A percentile compares a stretch with the other conserved stretches of the same genome.
These are phyloP conservation scores for Netelia melanura DNA, from an alignment of 2,888 invertebrate species.

Conservation along the genomic window DNA sequence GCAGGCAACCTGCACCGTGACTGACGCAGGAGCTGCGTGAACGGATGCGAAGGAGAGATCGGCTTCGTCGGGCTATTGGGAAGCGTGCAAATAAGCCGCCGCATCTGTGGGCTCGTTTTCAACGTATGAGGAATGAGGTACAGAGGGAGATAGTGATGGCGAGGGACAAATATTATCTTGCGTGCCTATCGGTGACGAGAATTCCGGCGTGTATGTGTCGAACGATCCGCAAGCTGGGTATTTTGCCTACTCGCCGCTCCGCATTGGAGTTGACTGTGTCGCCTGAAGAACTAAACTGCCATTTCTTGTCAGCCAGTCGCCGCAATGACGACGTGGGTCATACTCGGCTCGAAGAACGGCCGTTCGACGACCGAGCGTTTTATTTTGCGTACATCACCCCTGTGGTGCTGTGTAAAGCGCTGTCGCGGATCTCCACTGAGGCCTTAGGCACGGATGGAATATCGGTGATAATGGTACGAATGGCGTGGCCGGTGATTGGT, in stretches of 20 bases:
- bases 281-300: background rate
- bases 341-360: background rate
- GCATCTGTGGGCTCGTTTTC: background rate
- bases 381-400: background rate
- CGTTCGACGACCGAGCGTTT: background rate
- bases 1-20: background rate
- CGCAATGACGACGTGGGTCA: no score
- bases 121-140: background rate
- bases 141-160: background rate
- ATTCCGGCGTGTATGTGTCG: background rate
- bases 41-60: background rate
- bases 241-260: background rate
- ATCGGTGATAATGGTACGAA: background rate
- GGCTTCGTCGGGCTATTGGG: background rate
- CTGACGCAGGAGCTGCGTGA: background rate
- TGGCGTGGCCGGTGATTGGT: background rate
- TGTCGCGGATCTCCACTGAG: background rate
- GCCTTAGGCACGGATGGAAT: constrained; percentile 14
- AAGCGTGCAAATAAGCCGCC: no score
- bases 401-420: background rate
- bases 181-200: background rate
- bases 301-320: background rate
- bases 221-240: background rate
- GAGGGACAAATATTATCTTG: background rate
- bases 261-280: background rate